Base-by-base conservation (phyloP, 2,113 vertebrate genomes). In the Neogale vison region DNA sequence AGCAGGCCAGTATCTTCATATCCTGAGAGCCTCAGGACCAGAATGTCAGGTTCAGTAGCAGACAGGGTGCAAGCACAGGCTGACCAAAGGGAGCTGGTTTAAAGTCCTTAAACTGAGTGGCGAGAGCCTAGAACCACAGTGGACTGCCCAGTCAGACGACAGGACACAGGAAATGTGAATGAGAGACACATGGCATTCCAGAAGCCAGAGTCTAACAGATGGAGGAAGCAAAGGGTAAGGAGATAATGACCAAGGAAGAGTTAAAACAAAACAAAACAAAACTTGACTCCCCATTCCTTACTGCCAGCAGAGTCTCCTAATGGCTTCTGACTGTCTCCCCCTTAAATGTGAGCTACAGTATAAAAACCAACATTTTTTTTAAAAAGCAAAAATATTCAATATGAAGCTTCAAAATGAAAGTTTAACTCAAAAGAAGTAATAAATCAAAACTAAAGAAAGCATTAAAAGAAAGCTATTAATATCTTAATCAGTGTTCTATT, bases 1-100 rank as follows among this genome's bases (percentile, higher is more conserved):
- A 13, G 17, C 0, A 9, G 59, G 34, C 1, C 36, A 52, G 12
- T 2, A 17, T 12, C 52, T 21, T 50, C 36, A 4, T 3, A 20
- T 34, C 67, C 34, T 1, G 4, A 36, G 31, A 69, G 18, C 18
- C 39, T n/a, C 26, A 39, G 31, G 20, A 21, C 7, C 7, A 36
- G 79, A 83, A 39, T 3, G 6, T 26, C 21, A 15, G 17, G 39
- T 4, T 15, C 50, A 20, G 65, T 4, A 67, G 29, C 0, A 11
- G 65, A 12, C 7, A n/a, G 26, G 6, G 34, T 0, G 9, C 34
- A 12, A 81, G 67, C 36, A 36, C 24, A 83, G 77, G 57, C 83
- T 42, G 69, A 52, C 57, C 67, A 26, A 13, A 59, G 4, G 31
- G 4, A 15, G 23, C 20, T 31, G 88, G 47, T 10, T 26, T 36